A percentile compares a stretch with the other conserved stretches of the same genome.
Evolutionary conservation across 2,113 vertebrate genomes (phyloP).

Genomic region (Leptocoma aspasia): DNA sequence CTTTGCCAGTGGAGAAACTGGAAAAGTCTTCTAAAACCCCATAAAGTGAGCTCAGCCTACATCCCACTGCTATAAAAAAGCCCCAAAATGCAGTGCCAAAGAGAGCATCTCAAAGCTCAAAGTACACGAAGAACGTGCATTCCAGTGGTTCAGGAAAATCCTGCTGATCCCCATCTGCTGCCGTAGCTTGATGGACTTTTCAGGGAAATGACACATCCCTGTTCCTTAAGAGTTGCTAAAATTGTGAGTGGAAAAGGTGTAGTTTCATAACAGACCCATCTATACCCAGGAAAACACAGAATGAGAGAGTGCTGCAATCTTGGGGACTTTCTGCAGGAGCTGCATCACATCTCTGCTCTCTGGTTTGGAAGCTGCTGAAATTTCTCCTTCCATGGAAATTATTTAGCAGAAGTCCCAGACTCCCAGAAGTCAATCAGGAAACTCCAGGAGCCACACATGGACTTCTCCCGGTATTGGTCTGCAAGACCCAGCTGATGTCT

Average conservation of each 20-base stretch:
- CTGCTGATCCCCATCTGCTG: neutral
- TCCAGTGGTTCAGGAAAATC: neutral
- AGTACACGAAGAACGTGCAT: neutral
- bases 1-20: neutral
- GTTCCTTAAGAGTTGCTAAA: neutral
- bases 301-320: fast-evolving
- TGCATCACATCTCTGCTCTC: fast-evolving
- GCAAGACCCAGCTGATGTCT: neutral
- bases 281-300: neutral
- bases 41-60: neutral
- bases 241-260: neutral
- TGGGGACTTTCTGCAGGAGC: neutral
- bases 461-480: neutral
- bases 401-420: neutral
- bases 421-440: neutral
- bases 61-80: neutral
- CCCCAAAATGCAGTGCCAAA: neutral
- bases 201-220: neutral
- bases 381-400: neutral
- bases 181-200: neutral
- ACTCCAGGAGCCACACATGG: neutral
- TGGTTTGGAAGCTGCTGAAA: neutral
- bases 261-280: neutral
- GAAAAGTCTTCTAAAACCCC: neutral
- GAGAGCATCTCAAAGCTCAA: neutral